Percentiles rank a stretch among this genome's conserved stretches.
Evolutionary conservation across 2,888 invertebrate species (phyloP).

Genomic region (Machimus rusticus): DNA sequence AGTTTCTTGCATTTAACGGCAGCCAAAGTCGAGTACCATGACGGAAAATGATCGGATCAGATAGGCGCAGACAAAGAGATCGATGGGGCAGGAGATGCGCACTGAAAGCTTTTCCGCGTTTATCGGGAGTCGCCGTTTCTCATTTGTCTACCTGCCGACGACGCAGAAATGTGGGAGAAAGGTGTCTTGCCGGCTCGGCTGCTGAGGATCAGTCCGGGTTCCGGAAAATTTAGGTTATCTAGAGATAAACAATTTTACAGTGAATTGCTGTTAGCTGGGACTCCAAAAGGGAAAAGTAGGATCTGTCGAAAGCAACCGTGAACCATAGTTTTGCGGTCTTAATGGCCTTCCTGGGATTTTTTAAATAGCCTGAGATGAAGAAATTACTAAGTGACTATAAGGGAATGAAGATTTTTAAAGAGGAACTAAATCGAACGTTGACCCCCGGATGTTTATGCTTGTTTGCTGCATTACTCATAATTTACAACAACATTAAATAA

Average conservation of each 20-base stretch:
- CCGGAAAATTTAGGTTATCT: neutral
- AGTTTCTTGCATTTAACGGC: conserved; percentile 15
- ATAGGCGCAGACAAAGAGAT: conserved; percentile 10
- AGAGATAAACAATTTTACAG: neutral
- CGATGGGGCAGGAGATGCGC: conserved; percentile 23
- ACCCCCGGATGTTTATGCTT: neutral
- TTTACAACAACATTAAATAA: neutral
- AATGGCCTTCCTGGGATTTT: neutral
- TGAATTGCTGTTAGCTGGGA: neutral
- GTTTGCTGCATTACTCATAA: neutral
- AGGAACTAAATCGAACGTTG: neutral
- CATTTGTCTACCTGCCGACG: neutral
- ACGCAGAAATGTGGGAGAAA: neutral
- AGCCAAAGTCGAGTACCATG: conserved; percentile 8
- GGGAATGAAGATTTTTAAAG: neutral
- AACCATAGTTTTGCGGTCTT: neutral
- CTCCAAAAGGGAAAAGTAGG: neutral
- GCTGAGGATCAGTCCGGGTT: neutral
- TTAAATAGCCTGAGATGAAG: neutral
- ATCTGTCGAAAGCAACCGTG: neutral
- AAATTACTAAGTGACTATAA: neutral
- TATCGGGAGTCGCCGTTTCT: neutral
- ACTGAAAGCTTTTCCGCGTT: conserved; percentile 27
- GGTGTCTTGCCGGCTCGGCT: neutral
- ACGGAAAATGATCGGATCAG: conserved; percentile 29